Evolutionary conservation across 2,888 invertebrate species (phyloP).

Genomic region (Amiota mariae): DNA sequence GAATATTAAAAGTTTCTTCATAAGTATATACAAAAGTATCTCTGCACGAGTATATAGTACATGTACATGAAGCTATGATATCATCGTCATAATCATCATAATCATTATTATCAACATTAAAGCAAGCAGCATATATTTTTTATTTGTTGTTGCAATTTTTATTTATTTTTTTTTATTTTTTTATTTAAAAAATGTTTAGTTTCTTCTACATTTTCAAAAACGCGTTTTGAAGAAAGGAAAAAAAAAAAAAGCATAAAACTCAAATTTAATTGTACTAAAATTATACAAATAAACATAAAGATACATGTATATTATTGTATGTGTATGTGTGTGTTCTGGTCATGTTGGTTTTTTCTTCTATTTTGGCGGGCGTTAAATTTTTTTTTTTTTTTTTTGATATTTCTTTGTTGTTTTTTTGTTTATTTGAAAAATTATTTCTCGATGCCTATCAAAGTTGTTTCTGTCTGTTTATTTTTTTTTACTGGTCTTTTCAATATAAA

Average conservation of each 20-base stretch:
- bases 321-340: too few species aligned
- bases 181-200: too few species aligned
- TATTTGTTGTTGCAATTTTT: too few species aligned
- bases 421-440: too few species aligned
- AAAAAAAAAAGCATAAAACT: neutral
- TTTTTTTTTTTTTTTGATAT: too few species aligned
- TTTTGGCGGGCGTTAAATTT: too few species aligned
- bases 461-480: too few species aligned
- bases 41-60: neutral
- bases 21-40: neutral
- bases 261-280: neutral
- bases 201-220: neutral
- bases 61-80: neutral
- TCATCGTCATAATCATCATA: neutral
- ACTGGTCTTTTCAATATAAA: too few species aligned
- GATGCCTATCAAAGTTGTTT: too few species aligned
- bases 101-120: neutral
- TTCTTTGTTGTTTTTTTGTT: too few species aligned
- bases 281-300: neutral
- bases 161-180: too few species aligned
- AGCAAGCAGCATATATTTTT: neutral
- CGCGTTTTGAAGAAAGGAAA: neutral
- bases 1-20: neutral
- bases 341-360: too few species aligned
- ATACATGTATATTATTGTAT: neutral